Conservation (phyloP, 2,888 invertebrate genomes). For the Calameuta filiformis region DNA sequence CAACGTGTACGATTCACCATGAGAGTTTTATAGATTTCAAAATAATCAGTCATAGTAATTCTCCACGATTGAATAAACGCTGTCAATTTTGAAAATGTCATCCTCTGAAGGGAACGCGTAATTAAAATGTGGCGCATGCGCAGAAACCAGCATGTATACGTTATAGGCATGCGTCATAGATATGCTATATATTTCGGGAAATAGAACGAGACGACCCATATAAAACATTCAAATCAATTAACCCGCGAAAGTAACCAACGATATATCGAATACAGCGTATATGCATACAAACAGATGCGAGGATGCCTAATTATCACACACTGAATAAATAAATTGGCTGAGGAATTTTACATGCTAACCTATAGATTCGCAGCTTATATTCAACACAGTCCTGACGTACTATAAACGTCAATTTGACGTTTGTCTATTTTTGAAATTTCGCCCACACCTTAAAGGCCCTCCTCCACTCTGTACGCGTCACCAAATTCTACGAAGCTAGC, state of each 20-base stretch:
- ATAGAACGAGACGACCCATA: background rate
- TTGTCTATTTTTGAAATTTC: background rate
- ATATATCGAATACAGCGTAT: background rate
- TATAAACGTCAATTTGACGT: background rate
- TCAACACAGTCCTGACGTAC: background rate
- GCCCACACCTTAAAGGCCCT: background rate
- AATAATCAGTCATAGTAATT: background rate
- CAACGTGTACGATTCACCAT: background rate
- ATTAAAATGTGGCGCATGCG: too few relatives aligned
- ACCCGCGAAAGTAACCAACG: background rate
- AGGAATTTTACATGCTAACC: background rate
- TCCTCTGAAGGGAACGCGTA: background rate
- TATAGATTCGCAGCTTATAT: background rate
- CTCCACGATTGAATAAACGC: background rate
- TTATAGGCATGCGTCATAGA: background rate
- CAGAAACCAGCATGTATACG: too few relatives aligned
- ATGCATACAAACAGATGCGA: background rate
- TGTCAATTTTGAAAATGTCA: background rate
- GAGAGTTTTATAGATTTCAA: background rate
- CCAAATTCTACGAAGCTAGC: background rate
- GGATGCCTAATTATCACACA: background rate
- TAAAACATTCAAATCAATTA: background rate
- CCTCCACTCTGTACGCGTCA: background rate
- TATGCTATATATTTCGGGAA: background rate
- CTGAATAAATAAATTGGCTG: background rate